phyloP scores from a whole-genome alignment of 1,140 invertebrate species.

The Cydia fagiglandana region DNA sequence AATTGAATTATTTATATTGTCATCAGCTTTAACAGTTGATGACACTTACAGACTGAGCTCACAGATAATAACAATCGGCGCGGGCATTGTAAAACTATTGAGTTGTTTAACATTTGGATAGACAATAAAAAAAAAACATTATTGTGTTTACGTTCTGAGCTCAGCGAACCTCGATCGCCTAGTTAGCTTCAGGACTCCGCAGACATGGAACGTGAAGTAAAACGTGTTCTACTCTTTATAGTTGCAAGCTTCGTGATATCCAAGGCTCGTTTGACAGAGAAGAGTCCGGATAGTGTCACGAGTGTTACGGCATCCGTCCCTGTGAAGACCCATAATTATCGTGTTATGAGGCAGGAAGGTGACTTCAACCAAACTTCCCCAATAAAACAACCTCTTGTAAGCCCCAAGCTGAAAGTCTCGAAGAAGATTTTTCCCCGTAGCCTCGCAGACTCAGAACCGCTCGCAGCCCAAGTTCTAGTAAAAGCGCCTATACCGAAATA shows the following conservation, averaged over 20 bases:
- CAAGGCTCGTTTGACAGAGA: conserved; percentile 38
- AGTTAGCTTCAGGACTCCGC: conserved; percentile 38
- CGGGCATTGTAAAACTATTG: neutral
- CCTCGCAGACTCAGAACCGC: neutral
- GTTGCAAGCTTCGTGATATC: conserved; percentile 21
- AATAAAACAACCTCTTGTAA: neutral
- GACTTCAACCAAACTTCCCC: neutral
- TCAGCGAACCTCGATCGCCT: conserved; percentile 44
- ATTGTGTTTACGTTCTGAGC: conserved; percentile 55
- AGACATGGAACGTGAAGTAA: conserved; percentile 46
- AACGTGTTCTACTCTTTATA: conserved; percentile 40
- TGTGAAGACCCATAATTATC: conserved; percentile 30
- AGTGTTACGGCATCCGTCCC: conserved; percentile 33
- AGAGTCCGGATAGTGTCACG: conserved; percentile 30
- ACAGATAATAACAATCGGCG: neutral
- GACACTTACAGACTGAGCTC: neutral
- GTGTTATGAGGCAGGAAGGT: conserved; percentile 37
- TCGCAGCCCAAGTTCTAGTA: conserved; percentile 39
- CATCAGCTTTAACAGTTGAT: neutral
- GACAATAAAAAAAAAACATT: conserved; percentile 58
- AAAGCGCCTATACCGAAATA: conserved; percentile 67
- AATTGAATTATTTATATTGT: neutral
- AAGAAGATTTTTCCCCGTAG: neutral
- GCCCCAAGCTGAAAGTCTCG: neutral
- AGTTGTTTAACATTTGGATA: conserved; percentile 50